Evolutionary conservation across 2,113 vertebrate species (phyloP), one percentile per base, ranked within the genome.

Genomic region (Thamnophis sirtalis): DNA sequence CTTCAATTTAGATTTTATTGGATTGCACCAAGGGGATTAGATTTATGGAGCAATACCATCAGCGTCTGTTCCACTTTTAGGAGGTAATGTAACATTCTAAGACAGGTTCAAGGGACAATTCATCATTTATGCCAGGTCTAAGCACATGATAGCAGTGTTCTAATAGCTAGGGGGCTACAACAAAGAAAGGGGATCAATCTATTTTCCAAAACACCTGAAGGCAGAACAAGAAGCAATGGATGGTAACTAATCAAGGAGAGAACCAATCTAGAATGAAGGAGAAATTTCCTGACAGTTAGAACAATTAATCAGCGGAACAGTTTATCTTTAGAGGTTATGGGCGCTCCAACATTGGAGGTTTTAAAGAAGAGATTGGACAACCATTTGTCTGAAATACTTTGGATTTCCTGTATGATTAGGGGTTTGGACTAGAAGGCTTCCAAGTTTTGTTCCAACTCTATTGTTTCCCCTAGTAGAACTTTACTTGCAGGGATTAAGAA

Each of bases 31-130:
- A 92, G 80, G 68, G 53, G 53, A 33, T 89, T 84, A 87, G 51
- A 89, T 92, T 92, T 88, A 89, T 89, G 10, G 53, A 89, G 91
- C 53, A 80, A 58, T 89, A 56, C 22, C 86, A 88, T 55, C 51
- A 43, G 9, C 38, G n/a, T 68, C 33, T 89, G 53, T n/a, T 43
- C 43, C 22, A 55, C 38, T 55, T 55, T 56, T 17, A 56, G 50
- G 26, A 92, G 7, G 9, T 38, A 22, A 28, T 19, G 56, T 89
- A 84, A 49, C 33, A 38, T 58, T 56, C 63, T 92, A 50, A 50
- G 86, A 50, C 22, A 5, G 68, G 28, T 33, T 21, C 85, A 43
- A 91, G 58, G 49, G 48, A 60, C 28, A 60, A 51, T 85, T 86
- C 48, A 53, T 88, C 26, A 49, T 22, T 54, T n/a, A 26, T 56